These are phyloP conservation scores for Spongilla lacustris DNA, from an alignment of 37 sponge, comb jelly and placozoan species.

Conservation along the genomic window DNA sequence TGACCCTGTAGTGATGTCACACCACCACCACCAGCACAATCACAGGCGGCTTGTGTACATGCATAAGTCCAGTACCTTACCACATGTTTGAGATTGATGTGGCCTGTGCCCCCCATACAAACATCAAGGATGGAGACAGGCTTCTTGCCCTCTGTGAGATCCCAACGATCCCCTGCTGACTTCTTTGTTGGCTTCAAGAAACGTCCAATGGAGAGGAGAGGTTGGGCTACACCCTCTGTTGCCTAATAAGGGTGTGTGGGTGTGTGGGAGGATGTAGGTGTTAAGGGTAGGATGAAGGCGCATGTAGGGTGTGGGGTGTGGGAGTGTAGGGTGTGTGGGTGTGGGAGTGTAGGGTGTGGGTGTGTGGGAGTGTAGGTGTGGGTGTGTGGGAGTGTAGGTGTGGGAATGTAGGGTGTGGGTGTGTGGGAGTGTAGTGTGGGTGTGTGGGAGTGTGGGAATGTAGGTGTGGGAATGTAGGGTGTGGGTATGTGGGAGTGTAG, in stretches of 20 bases:
- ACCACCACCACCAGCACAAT: neutral
- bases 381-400: too few species aligned
- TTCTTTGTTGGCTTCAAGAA: slow-evolving; percentile 17
- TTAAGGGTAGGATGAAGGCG: neutral
- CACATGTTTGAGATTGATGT: slow-evolving; percentile 56
- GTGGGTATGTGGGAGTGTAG: too few species aligned
- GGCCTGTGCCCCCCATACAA: slow-evolving; percentile 38
- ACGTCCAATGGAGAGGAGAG: slow-evolving; percentile 24
- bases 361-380: too few species aligned
- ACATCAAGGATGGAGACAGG: slow-evolving; percentile 39
- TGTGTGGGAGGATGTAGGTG: neutral
- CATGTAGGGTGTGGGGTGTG: too few species aligned
- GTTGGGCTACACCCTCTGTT: slow-evolving; percentile 11
- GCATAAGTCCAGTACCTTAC: slow-evolving; percentile 11
- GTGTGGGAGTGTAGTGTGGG: too few species aligned
- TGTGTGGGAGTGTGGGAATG: too few species aligned
- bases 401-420: too few species aligned
- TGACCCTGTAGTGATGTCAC: slow-evolving; percentile 11
- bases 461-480: too few species aligned
- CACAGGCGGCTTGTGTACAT: neutral
- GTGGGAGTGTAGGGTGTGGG: too few species aligned
- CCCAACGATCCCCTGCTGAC: neutral
- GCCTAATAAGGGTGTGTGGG: neutral
- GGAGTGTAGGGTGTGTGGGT: too few species aligned
- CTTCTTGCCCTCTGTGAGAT: neutral